Conservation (phyloP, 2,113 vertebrate species). For the Thomomys bottae region DNA sequence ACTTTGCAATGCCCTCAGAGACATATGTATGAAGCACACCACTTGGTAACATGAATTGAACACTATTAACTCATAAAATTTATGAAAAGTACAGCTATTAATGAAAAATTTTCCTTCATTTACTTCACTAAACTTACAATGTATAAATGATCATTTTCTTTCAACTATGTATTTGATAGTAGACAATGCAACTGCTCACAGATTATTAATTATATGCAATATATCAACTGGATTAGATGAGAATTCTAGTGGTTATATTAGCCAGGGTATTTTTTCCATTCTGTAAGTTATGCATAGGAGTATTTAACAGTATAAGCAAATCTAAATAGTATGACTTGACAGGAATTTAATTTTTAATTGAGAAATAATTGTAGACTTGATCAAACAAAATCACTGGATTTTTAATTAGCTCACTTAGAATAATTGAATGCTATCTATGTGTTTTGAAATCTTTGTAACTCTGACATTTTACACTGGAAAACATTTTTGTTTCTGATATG, state of each 20-base stretch:
- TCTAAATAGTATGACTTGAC: conserved; percentile 67
- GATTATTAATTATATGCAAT: conserved; percentile 75
- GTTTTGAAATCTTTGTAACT: not conserved
- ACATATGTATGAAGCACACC: conserved; percentile 67
- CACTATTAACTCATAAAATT: conserved; percentile 85
- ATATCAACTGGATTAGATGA: conserved; percentile 71
- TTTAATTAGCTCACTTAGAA: not conserved
- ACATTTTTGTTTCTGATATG: not conserved
- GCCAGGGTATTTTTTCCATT: conserved; percentile 64
- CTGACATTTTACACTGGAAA: not conserved
- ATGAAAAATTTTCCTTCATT: conserved; percentile 80
- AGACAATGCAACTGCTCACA: conserved; percentile 71
- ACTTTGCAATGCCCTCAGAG: conserved; percentile 83
- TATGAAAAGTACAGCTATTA: conserved; percentile 83
- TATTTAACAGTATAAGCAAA: conserved; percentile 75
- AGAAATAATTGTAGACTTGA: not conserved
- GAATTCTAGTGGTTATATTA: conserved; percentile 67
- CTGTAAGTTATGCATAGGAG: conserved; percentile 45
- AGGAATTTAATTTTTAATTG: conserved; percentile 31
- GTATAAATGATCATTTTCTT: conserved; percentile 70
- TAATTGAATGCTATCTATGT: conserved; percentile 2
- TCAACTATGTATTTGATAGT: conserved; percentile 65
- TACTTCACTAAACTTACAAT: conserved; percentile 66
- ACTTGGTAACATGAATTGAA: conserved; percentile 86
- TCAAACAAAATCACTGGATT: not conserved